phyloP scores from a whole-genome alignment of 23 tunicate species.

The Botrylloides violaceus region DNA sequence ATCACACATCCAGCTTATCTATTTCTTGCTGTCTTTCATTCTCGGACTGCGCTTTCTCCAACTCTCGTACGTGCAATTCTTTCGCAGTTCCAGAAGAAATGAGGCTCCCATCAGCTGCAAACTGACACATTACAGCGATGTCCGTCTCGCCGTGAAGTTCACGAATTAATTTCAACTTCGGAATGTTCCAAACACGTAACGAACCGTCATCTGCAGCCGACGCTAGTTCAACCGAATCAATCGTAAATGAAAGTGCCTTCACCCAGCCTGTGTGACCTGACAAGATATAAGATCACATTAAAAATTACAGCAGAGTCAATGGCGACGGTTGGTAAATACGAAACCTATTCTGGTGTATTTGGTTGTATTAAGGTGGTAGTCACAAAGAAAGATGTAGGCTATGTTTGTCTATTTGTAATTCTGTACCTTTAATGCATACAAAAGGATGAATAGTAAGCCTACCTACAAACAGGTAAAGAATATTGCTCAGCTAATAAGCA shows the following conservation, averaged over 20 bases:
- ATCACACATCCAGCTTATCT: neutral
- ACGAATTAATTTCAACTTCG: neutral
- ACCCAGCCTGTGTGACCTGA: constrained; percentile 85
- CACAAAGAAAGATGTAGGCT: no score
- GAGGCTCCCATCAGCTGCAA: constrained; percentile 38
- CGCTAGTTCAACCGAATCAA: constrained; percentile 52
- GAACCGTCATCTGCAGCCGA: constrained; percentile 90
- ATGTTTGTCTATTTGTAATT: no score
- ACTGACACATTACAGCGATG: constrained; percentile 42
- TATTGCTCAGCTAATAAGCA: no score
- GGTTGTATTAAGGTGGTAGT: no score
- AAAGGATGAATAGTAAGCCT: no score
- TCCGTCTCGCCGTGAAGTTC: constrained; percentile 50
- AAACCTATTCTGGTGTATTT: no score
- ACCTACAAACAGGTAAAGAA: no score
- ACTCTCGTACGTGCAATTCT: constrained; percentile 2
- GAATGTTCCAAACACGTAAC: constrained; percentile 72
- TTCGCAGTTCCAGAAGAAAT: constrained; percentile 53
- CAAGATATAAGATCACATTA: no score
- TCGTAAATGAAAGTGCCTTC: constrained; percentile 65
- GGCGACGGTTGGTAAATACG: no score
- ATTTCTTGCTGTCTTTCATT: neutral
- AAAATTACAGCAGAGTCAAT: no score
- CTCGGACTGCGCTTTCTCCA: neutral
- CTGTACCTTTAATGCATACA: no score